Conservation (phyloP, 2,113 vertebrate genomes). For the Macquaria ambigua region DNA sequence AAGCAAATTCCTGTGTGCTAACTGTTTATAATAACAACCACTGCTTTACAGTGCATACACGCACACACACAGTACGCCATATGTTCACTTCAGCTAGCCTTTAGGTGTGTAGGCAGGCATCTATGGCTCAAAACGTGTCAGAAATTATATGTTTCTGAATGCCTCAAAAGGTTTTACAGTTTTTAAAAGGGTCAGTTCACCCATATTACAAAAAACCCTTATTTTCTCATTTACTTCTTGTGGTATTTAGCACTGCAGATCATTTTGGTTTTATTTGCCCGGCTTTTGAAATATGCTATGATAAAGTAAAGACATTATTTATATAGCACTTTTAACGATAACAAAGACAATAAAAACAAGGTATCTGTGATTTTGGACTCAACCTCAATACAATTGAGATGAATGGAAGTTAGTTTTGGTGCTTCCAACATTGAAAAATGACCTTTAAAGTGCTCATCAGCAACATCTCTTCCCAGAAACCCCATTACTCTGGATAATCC, state of each 20-base stretch:
- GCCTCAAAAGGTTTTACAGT: neutral
- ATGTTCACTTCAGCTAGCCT: slow-evolving; percentile 16
- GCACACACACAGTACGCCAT: slow-evolving; percentile 9
- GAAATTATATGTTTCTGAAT: neutral
- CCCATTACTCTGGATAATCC: neutral
- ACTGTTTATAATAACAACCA: neutral
- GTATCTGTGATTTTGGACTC: neutral
- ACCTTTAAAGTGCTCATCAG: neutral
- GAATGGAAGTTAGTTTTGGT: too few relatives aligned
- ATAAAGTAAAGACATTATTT: neutral
- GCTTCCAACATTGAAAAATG: neutral
- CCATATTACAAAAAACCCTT: neutral
- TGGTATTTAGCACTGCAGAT: neutral
- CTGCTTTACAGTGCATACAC: neutral
- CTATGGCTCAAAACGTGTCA: neutral
- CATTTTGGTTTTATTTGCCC: neutral
- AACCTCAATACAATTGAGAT: neutral
- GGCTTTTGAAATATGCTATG: neutral
- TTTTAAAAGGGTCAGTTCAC: neutral
- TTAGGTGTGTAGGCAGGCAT: neutral
- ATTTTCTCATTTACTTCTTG: neutral
- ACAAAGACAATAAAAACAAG: neutral
- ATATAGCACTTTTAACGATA: neutral
- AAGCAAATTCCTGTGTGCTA: slow-evolving; percentile 3
- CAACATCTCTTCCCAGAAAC: neutral